These are phyloP conservation scores for Herminia tarsipennalis DNA, from an alignment of 2,888 invertebrate species.

Conservation along the genomic window DNA sequence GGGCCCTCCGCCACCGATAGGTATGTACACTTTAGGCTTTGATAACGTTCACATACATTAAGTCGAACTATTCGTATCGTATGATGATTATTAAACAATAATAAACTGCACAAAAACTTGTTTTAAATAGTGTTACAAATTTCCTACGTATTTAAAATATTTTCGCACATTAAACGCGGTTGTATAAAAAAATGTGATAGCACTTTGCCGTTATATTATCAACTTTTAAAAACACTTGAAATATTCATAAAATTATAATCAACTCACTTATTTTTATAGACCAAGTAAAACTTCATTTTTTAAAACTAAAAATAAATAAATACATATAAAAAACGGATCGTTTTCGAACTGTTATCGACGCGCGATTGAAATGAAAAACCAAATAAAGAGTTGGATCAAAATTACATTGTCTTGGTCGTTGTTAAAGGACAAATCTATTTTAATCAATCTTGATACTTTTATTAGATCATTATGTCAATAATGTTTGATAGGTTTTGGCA, in stretches of 20 bases:
- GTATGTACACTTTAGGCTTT: no score
- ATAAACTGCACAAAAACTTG: no score
- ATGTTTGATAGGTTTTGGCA: conserved; percentile 29
- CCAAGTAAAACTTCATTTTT: conserved; percentile 71
- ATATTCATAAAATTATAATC: conserved; percentile 19
- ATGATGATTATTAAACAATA: no score
- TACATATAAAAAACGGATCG: conserved; percentile 39
- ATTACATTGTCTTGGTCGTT: conserved; percentile 10
- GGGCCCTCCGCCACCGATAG: no score
- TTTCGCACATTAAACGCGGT: no score
- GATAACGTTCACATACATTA: no score
- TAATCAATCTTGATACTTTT: neutral
- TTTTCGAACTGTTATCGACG: conserved; percentile 44
- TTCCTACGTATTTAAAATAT: no score
- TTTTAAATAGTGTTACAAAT: no score
- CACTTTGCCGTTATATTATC: no score
- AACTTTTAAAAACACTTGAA: no score
- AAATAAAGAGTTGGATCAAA: conserved; percentile 18
- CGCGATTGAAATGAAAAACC: conserved; percentile 48
- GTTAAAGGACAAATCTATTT: conserved; percentile 25
- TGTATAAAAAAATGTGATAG: no score
- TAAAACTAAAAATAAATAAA: conserved; percentile 32
- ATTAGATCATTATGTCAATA: conserved; percentile 29
- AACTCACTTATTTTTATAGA: conserved; percentile 76
- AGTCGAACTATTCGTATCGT: no score